Base-by-base conservation (phyloP, 2,888 invertebrate genomes). In the Habrosyne pyritoides region DNA sequence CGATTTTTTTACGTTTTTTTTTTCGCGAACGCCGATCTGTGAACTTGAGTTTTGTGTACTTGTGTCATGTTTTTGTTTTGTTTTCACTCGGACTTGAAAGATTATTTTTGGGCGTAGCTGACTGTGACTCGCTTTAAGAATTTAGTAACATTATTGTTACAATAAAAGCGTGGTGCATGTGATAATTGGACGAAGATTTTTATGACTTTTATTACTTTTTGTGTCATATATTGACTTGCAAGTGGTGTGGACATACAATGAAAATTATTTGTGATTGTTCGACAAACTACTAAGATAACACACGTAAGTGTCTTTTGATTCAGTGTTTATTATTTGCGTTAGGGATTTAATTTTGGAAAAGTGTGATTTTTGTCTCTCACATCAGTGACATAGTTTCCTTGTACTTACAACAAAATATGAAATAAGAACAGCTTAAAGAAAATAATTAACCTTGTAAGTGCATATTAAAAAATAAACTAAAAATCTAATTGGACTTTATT, bases 41-140 rank as follows among this genome's bases (percentile, higher is more conserved):
- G 85, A 81, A 86, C 85, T 81, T 71, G 75, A 77, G 73, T 81
- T 84, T 79, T 83, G 83, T 85, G 84, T 79, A 81, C 81, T 69
- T 81, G 85, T 79, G 73, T 73, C 69, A 75, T 86, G 83, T 85
- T 85, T 83, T 85, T 86, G 86, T 87, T 86, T 85, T 86, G 86
- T 83, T 86, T 86, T 86, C 73, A 73, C 73, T 69, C 75, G 78
- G 81, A 86, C 86, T 85, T 75, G 71, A 69, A 66, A 70, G 70
- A 84, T 77, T 83, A 80, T 84, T 83, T 79, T 81, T 79, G 87
- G 86, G 85, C 83, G 84, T 84, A 77, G 72, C 79, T 82, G 83
- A 85, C 86, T 84, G 84, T 80, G 79, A 72, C 62, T 75, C 18
- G 28, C 50, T 77, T 33, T 72, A 77, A 76, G 76, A 73, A 76